Base-by-base conservation (phyloP, 92 coral and sea anemone genomes). In the Blastomussa wellsi region DNA sequence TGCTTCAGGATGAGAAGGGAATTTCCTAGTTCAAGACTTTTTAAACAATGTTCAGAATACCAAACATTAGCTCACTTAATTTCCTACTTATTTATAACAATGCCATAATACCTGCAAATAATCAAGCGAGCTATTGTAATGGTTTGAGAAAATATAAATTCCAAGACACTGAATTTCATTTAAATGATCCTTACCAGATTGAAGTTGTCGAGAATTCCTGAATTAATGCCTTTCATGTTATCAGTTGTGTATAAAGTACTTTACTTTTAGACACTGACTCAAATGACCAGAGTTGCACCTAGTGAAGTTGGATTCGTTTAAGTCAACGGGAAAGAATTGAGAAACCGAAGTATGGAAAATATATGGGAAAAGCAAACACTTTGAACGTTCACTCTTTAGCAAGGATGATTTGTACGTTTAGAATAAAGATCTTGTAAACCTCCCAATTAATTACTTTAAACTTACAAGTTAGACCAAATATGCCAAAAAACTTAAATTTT, bases 51-150 rank as follows among this genome's bases (percentile, higher is more conserved):
- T 29, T 42, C 20, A 42, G 41, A 49, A 31, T 15, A 81, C 70
- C 78, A 69, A 81, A 69, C 41, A 80, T 8, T 32, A 80, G 76
- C 77, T 80, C 32, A 33, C 37, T 67, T 68, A 44, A 19, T 29
- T 68, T 69, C 39, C 31, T 16, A 16, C 42, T 33, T 69, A 36
- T 2, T 35, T 6, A 15, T 9, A 69, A 32, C 42, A 13, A 39
- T 62, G 68, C 33, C 68, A 62, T 62, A 59, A 59, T 36, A 39
- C 72, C 67, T 24, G 37, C 44, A 44, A 80, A 33, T 13, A 80
- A 66, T 47, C 68, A 62, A 62, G 68, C 28, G 68, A 62, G 68
- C 68, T 62, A 62, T 11, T 62, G 68, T 62, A 62, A 62, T 62
- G 68, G 68, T 26, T 62, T 69, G 24, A 67, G 22, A 35, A 69